Evolutionary conservation across 2,888 invertebrate species (phyloP), one percentile per base, ranked within the genome.

Genomic region (Cantharis rufa): DNA sequence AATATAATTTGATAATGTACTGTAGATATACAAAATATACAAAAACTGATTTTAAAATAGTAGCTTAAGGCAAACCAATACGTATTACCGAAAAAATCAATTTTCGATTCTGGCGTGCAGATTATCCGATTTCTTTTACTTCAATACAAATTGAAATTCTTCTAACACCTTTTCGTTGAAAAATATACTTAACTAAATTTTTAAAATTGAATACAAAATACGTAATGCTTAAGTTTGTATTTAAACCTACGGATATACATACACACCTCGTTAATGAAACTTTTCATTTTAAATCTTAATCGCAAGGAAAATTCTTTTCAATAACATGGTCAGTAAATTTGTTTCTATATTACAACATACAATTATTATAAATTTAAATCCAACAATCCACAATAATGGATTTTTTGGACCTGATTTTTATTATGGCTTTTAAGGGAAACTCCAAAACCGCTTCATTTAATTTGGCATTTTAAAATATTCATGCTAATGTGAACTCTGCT

Each of bases 141-240:
- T 15, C 69, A 27, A 62, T 69, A 73, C 62, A 73, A 73, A 69
- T 48, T 28, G 62, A 69, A 69, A 73, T 68, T 73, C 69, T 73
- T 66, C 64, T 16, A 66, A 66, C 64, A 66, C 64, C 64, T 66
- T 66, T 66, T 24, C 18, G 18, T 66, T 66, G 18, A 66, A 66
- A 21, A 21, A 66, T 21, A 21, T 63, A 21, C 63, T 63, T 63
- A 63, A 63, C 63, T 63, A 63, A 18, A 63, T 63, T 63, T 63
- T 63, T 63, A 48, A 48, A 48, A 48, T 48, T 48, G 48, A 7
- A 48, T 48, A 48, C 48, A 48, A 48, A 48, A 48, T 48, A 48
- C 48, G 48, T n/a, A 48, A 48, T 48, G 48, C 48, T n/a, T 48
- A 48, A 48, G 48, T 48, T 48, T 48, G 48, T 48, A 48, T 7